These are phyloP conservation scores for Pandemis corylana DNA, from an alignment of 2,888 invertebrate species.

Conservation along the genomic window DNA sequence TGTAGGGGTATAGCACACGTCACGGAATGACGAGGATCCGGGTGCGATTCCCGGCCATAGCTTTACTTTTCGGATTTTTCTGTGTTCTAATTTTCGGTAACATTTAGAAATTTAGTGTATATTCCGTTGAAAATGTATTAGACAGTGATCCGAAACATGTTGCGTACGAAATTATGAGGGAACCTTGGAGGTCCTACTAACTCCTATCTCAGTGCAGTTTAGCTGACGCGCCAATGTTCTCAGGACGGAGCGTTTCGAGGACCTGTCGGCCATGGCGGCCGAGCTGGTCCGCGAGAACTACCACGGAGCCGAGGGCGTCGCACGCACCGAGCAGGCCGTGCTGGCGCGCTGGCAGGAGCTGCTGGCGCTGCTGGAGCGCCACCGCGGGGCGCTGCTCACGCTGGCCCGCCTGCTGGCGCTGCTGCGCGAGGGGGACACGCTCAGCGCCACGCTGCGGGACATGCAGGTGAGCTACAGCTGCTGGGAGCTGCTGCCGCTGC, in stretches of 20 bases:
- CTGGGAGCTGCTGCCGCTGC: neutral
- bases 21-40: too few species aligned
- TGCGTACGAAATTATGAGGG: too few species aligned
- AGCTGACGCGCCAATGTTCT: neutral
- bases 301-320: conserved; percentile 93
- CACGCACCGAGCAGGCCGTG: conserved; percentile 89
- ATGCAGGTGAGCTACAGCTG: conserved; percentile 86
- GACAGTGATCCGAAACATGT: too few species aligned
- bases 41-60: too few species aligned
- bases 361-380: conserved; percentile 89
- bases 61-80: too few species aligned
- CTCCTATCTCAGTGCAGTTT: too few species aligned
- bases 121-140: too few species aligned
- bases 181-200: too few species aligned
- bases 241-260: conserved; percentile 96
- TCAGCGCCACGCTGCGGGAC: conserved; percentile 92
- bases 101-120: too few species aligned
- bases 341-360: conserved; percentile 94
- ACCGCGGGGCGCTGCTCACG: conserved; percentile 86
- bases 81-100: too few species aligned
- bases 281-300: conserved; percentile 97
- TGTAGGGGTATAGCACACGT: too few species aligned
- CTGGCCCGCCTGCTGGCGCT: conserved; percentile 95
- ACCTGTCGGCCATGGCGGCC: conserved; percentile 96
- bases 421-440: conserved; percentile 96